Conservation (phyloP, 2,888 invertebrate species). For the Drosophila multiciliata region DNA sequence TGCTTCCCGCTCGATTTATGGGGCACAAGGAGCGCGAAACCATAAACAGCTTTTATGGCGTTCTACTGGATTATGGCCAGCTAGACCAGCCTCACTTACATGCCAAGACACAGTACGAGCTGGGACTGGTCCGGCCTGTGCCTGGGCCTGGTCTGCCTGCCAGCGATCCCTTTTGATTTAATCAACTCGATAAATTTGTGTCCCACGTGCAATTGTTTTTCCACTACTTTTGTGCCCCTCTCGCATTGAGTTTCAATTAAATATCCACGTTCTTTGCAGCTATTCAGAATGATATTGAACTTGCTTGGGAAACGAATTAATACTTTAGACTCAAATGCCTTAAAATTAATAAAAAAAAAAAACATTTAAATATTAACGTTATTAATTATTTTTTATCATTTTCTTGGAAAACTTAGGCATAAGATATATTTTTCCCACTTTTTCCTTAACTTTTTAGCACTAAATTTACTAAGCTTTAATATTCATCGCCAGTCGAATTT, state of each 20-base stretch:
- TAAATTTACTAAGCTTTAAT: background rate
- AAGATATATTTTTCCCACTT: no score
- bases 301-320: background rate
- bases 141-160: constrained; percentile 1
- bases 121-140: background rate
- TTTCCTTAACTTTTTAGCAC: background rate
- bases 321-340: background rate
- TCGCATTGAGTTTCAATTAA: constrained; percentile 58
- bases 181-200: constrained; percentile 71
- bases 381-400: no score
- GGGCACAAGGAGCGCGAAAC: constrained; percentile 83
- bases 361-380: background rate
- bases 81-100: constrained; percentile 30
- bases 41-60: constrained; percentile 84
- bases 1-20: constrained; percentile 78
- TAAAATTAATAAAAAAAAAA: background rate
- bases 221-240: constrained; percentile 10
- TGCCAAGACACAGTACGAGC: background rate
- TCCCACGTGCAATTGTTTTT: constrained; percentile 70
- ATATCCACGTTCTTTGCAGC: constrained; percentile 20
- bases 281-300: constrained; percentile 16
- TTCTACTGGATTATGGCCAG: constrained; percentile 82
- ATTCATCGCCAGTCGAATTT: background rate
- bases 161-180: constrained; percentile 62
- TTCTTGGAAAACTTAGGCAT: no score